Evolutionary conservation across 92 coral and sea anemone genomes (phyloP).

Genomic region (Actinernus sp.): DNA sequence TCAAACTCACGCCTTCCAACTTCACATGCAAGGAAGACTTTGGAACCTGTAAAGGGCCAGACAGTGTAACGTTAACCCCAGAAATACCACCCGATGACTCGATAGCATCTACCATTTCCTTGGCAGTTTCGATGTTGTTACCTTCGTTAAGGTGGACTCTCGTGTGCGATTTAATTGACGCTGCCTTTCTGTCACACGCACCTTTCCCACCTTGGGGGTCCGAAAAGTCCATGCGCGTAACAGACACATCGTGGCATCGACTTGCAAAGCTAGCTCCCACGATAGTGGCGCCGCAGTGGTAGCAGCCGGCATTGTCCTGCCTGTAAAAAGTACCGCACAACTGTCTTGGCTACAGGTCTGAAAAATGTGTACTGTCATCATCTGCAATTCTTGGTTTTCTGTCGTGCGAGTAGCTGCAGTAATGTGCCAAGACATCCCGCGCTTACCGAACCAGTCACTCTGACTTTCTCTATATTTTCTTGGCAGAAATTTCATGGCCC

Average conservation of each 20-base stretch:
- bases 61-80: constrained; percentile 18
- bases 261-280: constrained; percentile 27
- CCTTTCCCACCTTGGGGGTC: constrained; percentile 53
- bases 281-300: constrained; percentile 65
- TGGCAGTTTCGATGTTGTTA: constrained; percentile 32
- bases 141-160: constrained; percentile 35
- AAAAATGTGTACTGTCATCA: too few relatives aligned
- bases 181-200: constrained; percentile 44
- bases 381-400: too few relatives aligned
- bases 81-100: constrained; percentile 32
- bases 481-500: too few relatives aligned
- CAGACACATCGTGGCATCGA: constrained; percentile 16
- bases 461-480: too few relatives aligned
- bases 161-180: constrained; percentile 53
- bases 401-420: too few relatives aligned
- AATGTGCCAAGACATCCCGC: too few relatives aligned
- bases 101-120: constrained; percentile 40
- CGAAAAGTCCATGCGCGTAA: constrained; percentile 42
- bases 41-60: not conserved
- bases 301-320: constrained; percentile 82
- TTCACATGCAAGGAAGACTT: constrained; percentile 1
- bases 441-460: too few relatives aligned
- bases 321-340: too few relatives aligned
- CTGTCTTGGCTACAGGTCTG: too few relatives aligned
- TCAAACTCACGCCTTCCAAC: constrained; percentile 14